phyloP scores from a whole-genome alignment of 2,888 invertebrate species.

The Dysmachus trigonus region DNA sequence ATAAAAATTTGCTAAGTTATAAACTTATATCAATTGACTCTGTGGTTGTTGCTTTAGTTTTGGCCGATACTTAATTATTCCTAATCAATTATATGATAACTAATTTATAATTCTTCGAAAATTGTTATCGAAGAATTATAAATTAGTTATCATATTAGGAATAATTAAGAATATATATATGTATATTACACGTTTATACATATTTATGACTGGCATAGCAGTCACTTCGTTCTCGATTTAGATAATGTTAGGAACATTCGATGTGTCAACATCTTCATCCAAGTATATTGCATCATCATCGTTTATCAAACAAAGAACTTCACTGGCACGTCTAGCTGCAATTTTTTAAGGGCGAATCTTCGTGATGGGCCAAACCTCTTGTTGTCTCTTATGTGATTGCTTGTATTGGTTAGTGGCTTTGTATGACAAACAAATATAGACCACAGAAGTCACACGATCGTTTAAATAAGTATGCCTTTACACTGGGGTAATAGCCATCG shows the following conservation, averaged over 20 bases:
- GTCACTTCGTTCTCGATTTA: neutral
- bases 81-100: too few species aligned
- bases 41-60: too few species aligned
- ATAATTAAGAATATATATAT: too few species aligned
- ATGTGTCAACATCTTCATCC: neutral
- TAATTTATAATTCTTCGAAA: too few species aligned
- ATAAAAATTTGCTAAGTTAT: too few species aligned
- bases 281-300: neutral
- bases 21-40: too few species aligned
- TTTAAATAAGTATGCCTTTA: neutral
- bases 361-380: neutral
- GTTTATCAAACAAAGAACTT: constrained; percentile 19
- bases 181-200: too few species aligned
- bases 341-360: constrained; percentile 38
- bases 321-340: constrained; percentile 24
- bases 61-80: too few species aligned
- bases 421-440: too few species aligned
- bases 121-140: too few species aligned
- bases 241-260: neutral
- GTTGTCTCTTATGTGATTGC: neutral
- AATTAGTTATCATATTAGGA: too few species aligned
- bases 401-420: too few species aligned
- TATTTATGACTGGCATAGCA: neutral
- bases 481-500: constrained; percentile 23
- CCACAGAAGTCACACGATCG: neutral